phyloP scores from a whole-genome alignment of 2,888 invertebrate species.

The Charanyca ferruginea region DNA sequence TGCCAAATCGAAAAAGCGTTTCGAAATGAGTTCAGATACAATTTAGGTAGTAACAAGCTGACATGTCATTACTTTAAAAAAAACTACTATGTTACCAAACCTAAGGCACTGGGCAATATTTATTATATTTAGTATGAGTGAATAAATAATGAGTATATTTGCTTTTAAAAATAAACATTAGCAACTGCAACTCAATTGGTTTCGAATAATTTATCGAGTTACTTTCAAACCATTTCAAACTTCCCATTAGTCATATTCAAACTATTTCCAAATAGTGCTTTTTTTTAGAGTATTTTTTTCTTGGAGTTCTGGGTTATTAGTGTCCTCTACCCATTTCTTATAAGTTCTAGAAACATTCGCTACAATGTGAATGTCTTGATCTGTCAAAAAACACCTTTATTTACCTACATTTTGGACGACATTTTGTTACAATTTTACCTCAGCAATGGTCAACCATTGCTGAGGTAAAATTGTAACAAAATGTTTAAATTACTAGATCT shows the following conservation, averaged over 20 bases:
- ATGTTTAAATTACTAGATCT: no score
- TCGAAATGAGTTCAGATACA: constrained; percentile 48
- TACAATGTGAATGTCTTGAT: no score
- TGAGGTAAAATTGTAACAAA: no score
- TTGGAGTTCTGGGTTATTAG: no score
- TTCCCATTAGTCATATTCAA: constrained; percentile 2
- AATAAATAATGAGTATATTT: constrained; percentile 13
- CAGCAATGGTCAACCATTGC: no score
- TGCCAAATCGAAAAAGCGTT: constrained; percentile 34
- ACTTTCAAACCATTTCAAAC: not conserved
- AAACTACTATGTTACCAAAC: constrained; percentile 41
- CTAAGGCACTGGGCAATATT: constrained; percentile 21
- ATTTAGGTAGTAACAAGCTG: constrained; percentile 43
- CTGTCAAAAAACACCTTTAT: no score
- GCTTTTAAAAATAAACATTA: constrained; percentile 9
- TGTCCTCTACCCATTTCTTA: no score
- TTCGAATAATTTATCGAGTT: not conserved
- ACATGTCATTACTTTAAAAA: constrained; percentile 44
- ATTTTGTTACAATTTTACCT: no score
- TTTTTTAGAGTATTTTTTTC: no score
- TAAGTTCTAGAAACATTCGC: no score
- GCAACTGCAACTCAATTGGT: not conserved
- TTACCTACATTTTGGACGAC: no score
- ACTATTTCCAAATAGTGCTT: not conserved
- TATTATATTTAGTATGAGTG: not conserved